Evolutionary conservation across 2,888 invertebrate species (phyloP), one percentile per base, ranked within the genome.

Genomic region (Ichneumon xanthorius): DNA sequence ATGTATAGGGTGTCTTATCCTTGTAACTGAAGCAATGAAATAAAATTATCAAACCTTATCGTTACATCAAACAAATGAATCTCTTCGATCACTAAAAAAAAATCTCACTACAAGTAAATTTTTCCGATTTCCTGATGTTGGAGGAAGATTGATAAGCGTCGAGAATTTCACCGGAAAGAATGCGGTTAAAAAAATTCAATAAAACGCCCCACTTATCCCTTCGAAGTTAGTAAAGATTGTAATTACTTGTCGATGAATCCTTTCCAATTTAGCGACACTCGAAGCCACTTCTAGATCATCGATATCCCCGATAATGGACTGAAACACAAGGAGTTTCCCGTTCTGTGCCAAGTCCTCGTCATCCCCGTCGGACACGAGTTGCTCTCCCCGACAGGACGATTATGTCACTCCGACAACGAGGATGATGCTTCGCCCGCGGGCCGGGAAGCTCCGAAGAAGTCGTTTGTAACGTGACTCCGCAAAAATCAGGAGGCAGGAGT

Each of bases 401-500:
- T 93, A 93, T 92, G 92, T 93, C 92, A 92, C 90, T 92, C 90
- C 82, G 90, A 90, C 92, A 93, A 92, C 92, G 90, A 93, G 93
- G 90, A 91, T 90, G 91, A 92, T 92, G 90, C 87, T 88, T 89
- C 89, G 87, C 85, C 81, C 63, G 63, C 30, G 84, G 84, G 80
- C 79, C 78, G 75, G 84, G 78, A 79, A 82, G 83, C 79, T 85
- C 89, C 89, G 87, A 86, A 79, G 65, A 85, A 90, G 90, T 92
- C 91, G 92, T 93, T 92, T 93, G 93, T 93, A 92, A 93, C 91
- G 89, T 93, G 93, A 93, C 92, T 92, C 90, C 88, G 90, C 92
- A 89, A 87, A 92, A 93, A 93, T 93, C 91, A 91, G 63, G 67
- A 75, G 76, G 37, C 67, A 30, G 89, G 89, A 86, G 80, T 82